Evolutionary conservation across 2,888 invertebrate genomes (phyloP), one percentile per base, ranked within the genome.

Genomic region (Drosophila testacea): DNA sequence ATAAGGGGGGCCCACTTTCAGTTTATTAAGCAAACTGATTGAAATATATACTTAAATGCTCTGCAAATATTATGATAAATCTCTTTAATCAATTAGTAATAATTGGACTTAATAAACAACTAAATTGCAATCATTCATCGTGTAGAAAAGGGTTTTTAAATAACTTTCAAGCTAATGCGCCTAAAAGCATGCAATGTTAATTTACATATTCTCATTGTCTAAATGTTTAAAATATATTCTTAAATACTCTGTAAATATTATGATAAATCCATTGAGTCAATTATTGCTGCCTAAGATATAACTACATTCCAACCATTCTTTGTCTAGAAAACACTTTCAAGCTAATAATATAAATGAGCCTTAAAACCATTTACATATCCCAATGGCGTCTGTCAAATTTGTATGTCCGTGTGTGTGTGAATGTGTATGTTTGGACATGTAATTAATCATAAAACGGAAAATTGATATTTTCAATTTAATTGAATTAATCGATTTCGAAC

Each of bases 371-470:
- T 76, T 60, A 56, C 57, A 63, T 50, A 34, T 47, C 41, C 62
- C 56, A 51, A 22, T 22, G 22, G 22, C 3, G 11, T 16, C n/a
- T 44, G 28, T 28, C 13, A 42, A 34, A 27, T 30, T n/a, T 50
- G 48, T 46, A 4, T 13, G 9, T 7, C 9, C 32, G 13, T 1
- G 52, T n/a, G 13, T 60, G 38, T 42, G 9, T 46, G 52, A 34
- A 52, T 42, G 16, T 32, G 47, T 27, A 2, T 56, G 30, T 30
- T 22, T 34, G 16, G 28, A 22, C n/a, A 27, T 59, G 69, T 77
- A 69, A 77, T 88, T 82, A 76, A 88, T 88, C 77, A 83, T 69
- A 68, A 46, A 69, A 74, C 38, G 38, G 44, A 52, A 66, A 68
- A 68, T 69, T 55, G 46, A 65, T 63, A 47, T 64, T 69, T 71